Conservation (phyloP, 1,140 invertebrate species). For the Tribolium castaneum region DNA sequence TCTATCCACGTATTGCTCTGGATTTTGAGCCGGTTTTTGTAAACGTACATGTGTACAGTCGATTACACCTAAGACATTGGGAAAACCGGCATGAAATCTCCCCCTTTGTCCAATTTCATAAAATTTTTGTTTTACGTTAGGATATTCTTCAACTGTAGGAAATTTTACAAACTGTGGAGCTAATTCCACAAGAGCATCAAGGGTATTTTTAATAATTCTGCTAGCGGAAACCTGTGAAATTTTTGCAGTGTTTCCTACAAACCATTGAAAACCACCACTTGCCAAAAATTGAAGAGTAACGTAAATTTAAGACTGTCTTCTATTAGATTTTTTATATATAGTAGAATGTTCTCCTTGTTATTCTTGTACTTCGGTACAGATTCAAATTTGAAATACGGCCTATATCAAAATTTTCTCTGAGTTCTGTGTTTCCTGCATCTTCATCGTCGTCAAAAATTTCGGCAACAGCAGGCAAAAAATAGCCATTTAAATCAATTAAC, state of each 20-base stretch:
- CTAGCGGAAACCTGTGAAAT: not conserved
- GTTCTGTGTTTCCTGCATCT: too few relatives aligned
- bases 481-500: too few relatives aligned
- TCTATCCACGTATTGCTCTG: not conserved
- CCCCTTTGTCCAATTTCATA: slow-evolving; percentile 8
- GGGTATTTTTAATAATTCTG: not conserved
- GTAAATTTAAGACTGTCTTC: not conserved
- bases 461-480: too few relatives aligned
- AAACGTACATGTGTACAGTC: slow-evolving; percentile 10
- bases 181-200: not conserved
- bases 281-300: slow-evolving; percentile 11
- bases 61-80: slow-evolving; percentile 21
- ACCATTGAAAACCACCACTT: slow-evolving; percentile 1
- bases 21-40: not conserved
- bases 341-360: too few relatives aligned
- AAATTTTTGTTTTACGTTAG: slow-evolving; percentile 3
- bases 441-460: too few relatives aligned
- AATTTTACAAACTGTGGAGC: slow-evolving; percentile 29
- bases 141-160: not conserved
- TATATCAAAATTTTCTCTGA: too few relatives aligned
- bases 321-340: too few relatives aligned
- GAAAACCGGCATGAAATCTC: slow-evolving; percentile 12
- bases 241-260: not conserved
- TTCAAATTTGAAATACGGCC: too few relatives aligned
- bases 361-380: too few relatives aligned